Conservation (phyloP, 1,140 invertebrate species). For the Drosophila obscura region DNA sequence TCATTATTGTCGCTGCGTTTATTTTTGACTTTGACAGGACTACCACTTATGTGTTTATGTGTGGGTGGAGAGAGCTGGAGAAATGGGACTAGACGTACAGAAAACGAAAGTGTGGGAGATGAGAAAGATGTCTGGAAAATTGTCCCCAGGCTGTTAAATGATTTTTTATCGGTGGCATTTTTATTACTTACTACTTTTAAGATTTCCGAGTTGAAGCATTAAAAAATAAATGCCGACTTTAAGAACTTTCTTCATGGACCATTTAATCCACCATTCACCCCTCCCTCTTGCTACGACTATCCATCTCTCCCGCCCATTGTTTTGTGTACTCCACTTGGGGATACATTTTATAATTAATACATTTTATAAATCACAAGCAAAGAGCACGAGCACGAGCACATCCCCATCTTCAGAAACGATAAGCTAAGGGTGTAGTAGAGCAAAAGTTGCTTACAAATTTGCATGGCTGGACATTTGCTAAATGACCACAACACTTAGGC, state of each 20-base stretch:
- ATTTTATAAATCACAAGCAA: constrained; percentile 70
- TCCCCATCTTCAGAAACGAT: constrained; percentile 30
- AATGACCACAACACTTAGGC: constrained; percentile 81
- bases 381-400: constrained; percentile 7
- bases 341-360: constrained; percentile 74
- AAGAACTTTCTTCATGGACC: constrained; percentile 8
- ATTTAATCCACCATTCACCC: constrained; percentile 21
- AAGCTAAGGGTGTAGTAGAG: constrained; percentile 10
- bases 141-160: not conserved
- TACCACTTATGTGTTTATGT: constrained; percentile 53
- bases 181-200: too few species aligned
- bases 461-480: constrained; percentile 76
- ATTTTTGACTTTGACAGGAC: constrained; percentile 74
- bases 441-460: constrained; percentile 57
- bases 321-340: constrained; percentile 31
- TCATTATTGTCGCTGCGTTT: constrained; percentile 75
- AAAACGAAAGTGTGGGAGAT: not conserved
- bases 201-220: not conserved
- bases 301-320: not conserved
- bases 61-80: constrained; percentile 1
- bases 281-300: not conserved
- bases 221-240: not conserved
- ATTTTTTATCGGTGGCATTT: too few species aligned
- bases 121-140: constrained; percentile 4
- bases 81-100: not conserved